Conservation (phyloP, 1,140 invertebrate species). For the Himalopsyche phryganea region DNA sequence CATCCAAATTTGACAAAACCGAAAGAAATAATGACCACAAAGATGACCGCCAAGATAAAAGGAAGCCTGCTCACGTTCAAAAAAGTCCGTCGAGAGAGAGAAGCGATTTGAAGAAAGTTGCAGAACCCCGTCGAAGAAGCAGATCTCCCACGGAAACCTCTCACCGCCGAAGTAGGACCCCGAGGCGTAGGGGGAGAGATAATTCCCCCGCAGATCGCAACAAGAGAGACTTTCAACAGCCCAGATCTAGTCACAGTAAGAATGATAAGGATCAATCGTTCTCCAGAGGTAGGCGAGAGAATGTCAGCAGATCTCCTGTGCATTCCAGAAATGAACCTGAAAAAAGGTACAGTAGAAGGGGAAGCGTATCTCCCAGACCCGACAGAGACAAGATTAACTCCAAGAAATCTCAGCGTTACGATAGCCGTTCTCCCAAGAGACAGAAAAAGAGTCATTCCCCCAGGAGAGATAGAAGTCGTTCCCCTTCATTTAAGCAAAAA, state of each 20-base stretch:
- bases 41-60: constrained; percentile 16
- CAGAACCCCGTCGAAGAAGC: too few species aligned
- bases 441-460: constrained; percentile 5
- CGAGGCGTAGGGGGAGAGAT: constrained; percentile 16
- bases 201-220: constrained; percentile 4
- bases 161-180: constrained; percentile 19
- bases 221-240: constrained; percentile 9
- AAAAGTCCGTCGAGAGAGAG: constrained; percentile 25
- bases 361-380: constrained; percentile 21
- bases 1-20: background rate
- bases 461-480: constrained; percentile 15
- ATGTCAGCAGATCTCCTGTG: constrained; percentile 25
- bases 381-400: constrained; percentile 20
- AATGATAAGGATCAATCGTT: constrained; percentile 16
- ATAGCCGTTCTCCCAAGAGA: constrained; percentile 23
- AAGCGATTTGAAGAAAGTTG: constrained; percentile 5
- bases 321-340: background rate
- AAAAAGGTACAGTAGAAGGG: constrained; percentile 2
- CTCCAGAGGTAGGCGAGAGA: constrained; percentile 15
- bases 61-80: constrained; percentile 7
- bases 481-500: constrained; percentile 21
- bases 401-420: constrained; percentile 12
- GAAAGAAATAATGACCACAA: background rate
- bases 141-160: constrained; percentile 4
- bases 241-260: constrained; percentile 6